These are phyloP conservation scores for Oscheius sp. DNA, from an alignment of 2,888 invertebrate genomes.

Conservation along the genomic window DNA sequence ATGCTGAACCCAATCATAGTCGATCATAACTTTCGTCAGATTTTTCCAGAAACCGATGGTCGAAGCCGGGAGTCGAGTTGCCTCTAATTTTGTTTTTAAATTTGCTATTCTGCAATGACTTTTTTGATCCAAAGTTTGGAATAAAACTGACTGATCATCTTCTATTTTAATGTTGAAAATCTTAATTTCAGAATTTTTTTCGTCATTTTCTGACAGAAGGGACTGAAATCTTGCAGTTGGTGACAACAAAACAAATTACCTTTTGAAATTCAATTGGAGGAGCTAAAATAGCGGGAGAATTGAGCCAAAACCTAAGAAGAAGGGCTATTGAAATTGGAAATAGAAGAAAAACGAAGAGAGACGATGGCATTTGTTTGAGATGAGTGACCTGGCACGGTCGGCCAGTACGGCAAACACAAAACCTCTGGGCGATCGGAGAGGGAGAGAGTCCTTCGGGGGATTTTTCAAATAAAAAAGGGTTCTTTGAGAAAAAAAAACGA, in stretches of 20 bases:
- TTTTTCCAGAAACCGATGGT: constrained; percentile 29
- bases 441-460: no score
- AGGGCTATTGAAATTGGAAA: not conserved
- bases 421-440: no score
- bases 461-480: no score
- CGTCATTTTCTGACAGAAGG: not conserved
- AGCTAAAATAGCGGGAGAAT: not conserved
- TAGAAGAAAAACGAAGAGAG: not conserved
- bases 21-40: constrained; percentile 41
- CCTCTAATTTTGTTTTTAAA: not conserved
- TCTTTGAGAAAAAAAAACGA: no score
- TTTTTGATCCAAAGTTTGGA: not conserved
- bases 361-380: constrained; percentile 22
- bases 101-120: not conserved
- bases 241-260: not conserved
- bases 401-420: constrained; percentile 8
- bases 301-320: not conserved
- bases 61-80: not conserved
- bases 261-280: not conserved
- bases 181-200: not conserved
- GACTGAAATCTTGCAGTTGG: not conserved
- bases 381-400: constrained; percentile 25
- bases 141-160: not conserved
- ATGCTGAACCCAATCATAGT: constrained; percentile 59
- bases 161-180: constrained; percentile 12